phyloP scores from a whole-genome alignment of 2,888 invertebrate genomes.

The Lycocerus yunnanus region DNA sequence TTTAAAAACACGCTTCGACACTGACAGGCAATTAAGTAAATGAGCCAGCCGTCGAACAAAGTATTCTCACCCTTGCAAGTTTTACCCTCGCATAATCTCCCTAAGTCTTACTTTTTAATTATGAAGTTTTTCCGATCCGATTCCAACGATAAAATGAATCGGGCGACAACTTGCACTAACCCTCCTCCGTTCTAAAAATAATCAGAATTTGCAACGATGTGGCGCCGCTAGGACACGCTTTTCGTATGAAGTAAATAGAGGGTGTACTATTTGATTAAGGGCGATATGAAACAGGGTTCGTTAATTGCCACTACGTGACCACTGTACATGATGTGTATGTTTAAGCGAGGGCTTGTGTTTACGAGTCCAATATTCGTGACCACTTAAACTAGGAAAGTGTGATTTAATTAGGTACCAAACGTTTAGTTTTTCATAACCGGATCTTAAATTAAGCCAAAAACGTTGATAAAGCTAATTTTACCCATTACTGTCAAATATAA shows the following conservation, averaged over 20 bases:
- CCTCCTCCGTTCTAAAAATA: slow-evolving; percentile 30
- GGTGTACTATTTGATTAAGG: slow-evolving; percentile 41
- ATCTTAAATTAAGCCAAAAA: not conserved
- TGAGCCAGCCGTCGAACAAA: slow-evolving; percentile 7
- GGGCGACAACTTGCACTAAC: slow-evolving; percentile 10
- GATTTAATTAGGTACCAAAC: slow-evolving; percentile 21
- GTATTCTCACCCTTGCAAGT: not conserved
- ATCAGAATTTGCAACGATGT: slow-evolving; percentile 35
- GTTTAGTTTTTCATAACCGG: not conserved
- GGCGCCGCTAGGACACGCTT: slow-evolving; percentile 26
- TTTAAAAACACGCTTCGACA: slow-evolving; percentile 7
- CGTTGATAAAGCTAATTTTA: not conserved
- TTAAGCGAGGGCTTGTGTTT: slow-evolving; percentile 39
- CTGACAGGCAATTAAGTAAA: slow-evolving; percentile 11
- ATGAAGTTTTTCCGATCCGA: slow-evolving; percentile 18
- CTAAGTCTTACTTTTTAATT: slow-evolving; percentile 16
- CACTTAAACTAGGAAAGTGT: slow-evolving; percentile 24
- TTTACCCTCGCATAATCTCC: not conserved
- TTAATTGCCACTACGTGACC: slow-evolving; percentile 46
- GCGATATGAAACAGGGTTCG: slow-evolving; percentile 47
- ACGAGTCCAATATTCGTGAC: slow-evolving; percentile 33
- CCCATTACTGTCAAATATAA: not conserved
- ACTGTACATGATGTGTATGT: slow-evolving; percentile 30
- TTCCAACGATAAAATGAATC: slow-evolving; percentile 24
- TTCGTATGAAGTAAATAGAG: slow-evolving; percentile 37